Base-by-base conservation (phyloP, 2,113 vertebrate species). In the Proteles cristata region DNA sequence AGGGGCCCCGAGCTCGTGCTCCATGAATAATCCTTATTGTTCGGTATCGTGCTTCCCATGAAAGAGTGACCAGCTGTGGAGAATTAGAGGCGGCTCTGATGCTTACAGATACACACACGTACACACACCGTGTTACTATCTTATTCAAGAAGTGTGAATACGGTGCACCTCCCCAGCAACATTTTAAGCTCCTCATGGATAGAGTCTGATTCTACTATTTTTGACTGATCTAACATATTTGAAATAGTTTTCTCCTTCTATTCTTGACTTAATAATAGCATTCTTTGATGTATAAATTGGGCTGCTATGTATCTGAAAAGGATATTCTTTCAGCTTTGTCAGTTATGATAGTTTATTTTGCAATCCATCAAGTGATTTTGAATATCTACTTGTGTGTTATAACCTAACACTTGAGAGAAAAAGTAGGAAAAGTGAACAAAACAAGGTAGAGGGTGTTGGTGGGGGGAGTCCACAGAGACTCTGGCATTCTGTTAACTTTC, bases 241-340 rank as follows among this genome's bases (percentile, higher is more conserved):
- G 87, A 91, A 92, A 80, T 93, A 39, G 74, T 50, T 86, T 86
- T 83, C n/a, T 76, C 61, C 71, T 92, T 68, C 53, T 63, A 95
- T 97, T 97, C 93, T 97, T 91, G 92, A 95, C 92, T 97, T 98
- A 96, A 97, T 97, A 96, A 98, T 83, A 97, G 73, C 89, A 94
- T 96, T 68, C 96, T 97, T 97, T 96, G 96, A 97, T 96, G 91
- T 97, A 96, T 92, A 97, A 97, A 97, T 98, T 96, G 97, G 83
- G 95, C 83, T 96, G 83, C 96, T 93, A 83, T 96, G 92, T 93
- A 96, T 95, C 93, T 96, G 97, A 97, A 97, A 97, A 96, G 94
- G 93, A 98, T 97, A 97, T 97, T 98, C 97, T 93, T 96, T 96
- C 92, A 95, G 96, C 65, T 93, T 96, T 97, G 96, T 97, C 97